These are phyloP conservation scores for Acleris holmiana DNA, from an alignment of 2,888 invertebrate species.

Conservation along the genomic window DNA sequence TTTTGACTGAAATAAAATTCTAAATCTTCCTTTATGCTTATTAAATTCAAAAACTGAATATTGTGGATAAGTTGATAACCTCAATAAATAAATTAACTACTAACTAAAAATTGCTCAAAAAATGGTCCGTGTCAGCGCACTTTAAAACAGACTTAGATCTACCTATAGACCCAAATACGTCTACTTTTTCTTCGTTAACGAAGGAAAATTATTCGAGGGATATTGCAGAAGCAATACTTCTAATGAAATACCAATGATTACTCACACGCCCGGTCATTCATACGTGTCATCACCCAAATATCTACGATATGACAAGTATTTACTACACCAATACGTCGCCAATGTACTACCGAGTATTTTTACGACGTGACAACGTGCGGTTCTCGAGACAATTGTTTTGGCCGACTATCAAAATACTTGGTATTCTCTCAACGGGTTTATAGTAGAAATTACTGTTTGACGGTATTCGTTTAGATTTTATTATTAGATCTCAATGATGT, in stretches of 20 bases:
- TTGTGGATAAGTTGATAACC: too few relatives aligned
- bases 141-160: too few relatives aligned
- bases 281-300: slow-evolving; percentile 16
- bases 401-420: slow-evolving; percentile 24
- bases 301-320: slow-evolving; percentile 21
- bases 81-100: too few relatives aligned
- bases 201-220: neutral
- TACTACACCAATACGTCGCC: slow-evolving; percentile 21
- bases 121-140: too few relatives aligned
- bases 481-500: slow-evolving; percentile 1
- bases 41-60: too few relatives aligned
- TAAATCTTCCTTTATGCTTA: too few relatives aligned
- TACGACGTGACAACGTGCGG: slow-evolving; percentile 5
- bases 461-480: slow-evolving; percentile 5
- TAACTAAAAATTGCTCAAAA: too few relatives aligned
- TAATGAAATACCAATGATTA: neutral
- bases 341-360: slow-evolving; percentile 8
- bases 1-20: too few relatives aligned
- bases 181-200: too few relatives aligned
- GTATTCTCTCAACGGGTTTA: slow-evolving; percentile 15
- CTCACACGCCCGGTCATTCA: slow-evolving; percentile 9
- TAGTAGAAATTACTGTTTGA: slow-evolving; percentile 15
- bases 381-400: slow-evolving; percentile 19
- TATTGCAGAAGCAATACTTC: neutral
- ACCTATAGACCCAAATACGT: too few relatives aligned